phyloP scores from a whole-genome alignment of 1,140 invertebrate genomes.

The Anthonomus grandis region DNA sequence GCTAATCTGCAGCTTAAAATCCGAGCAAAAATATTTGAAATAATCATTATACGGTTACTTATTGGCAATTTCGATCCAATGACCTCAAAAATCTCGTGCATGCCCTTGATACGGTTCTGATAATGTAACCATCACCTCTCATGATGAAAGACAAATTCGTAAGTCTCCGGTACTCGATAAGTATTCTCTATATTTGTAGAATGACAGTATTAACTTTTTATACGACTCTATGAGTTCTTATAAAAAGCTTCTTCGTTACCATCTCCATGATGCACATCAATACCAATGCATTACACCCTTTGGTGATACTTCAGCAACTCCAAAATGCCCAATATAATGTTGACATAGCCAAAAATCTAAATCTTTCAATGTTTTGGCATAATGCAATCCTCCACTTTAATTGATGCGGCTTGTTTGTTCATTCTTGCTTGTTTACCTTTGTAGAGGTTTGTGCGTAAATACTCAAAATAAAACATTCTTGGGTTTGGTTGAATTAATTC shows the following conservation, averaged over 20 bases:
- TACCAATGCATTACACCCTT: slow-evolving; percentile 88
- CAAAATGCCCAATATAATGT: slow-evolving; percentile 92
- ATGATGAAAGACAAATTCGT: slow-evolving; percentile 69
- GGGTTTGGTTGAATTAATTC: too few relatives aligned
- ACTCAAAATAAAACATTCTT: too few relatives aligned
- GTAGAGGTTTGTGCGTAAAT: too few relatives aligned
- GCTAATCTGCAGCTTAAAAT: slow-evolving; percentile 99
- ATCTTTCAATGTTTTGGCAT: slow-evolving; percentile 96
- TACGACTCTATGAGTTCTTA: too few relatives aligned
- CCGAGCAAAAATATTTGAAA: slow-evolving; percentile 99
- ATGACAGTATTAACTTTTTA: slow-evolving; percentile 89
- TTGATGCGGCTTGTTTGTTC: slow-evolving; percentile 95
- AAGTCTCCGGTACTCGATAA: slow-evolving; percentile 90
- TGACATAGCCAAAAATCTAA: slow-evolving; percentile 98
- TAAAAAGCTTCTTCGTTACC: slow-evolving; percentile 93
- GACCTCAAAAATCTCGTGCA: slow-evolving; percentile 99
- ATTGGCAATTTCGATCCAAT: slow-evolving; percentile 95
- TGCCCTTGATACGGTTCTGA: slow-evolving; percentile 93
- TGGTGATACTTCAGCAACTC: slow-evolving; percentile 89
- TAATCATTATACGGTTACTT: slow-evolving; percentile 99
- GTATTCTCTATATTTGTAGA: slow-evolving; percentile 92
- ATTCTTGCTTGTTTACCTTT: too few relatives aligned
- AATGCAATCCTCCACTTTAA: slow-evolving; percentile 97
- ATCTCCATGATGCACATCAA: slow-evolving; percentile 92
- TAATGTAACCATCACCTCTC: slow-evolving; percentile 23